Conservation (phyloP, 2,888 invertebrate genomes). For the Hemaris fuciformis region DNA sequence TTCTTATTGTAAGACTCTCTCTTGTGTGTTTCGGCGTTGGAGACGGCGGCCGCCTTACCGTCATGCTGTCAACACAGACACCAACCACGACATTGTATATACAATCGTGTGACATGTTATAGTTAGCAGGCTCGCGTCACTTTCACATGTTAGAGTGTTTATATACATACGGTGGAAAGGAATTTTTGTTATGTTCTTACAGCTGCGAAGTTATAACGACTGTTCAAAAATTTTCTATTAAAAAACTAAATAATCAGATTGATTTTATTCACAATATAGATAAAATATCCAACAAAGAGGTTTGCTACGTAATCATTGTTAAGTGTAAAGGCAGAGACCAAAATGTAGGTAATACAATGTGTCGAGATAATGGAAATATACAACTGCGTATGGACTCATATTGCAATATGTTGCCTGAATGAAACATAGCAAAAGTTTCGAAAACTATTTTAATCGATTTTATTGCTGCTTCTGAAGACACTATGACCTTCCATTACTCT, state of each 20-base stretch:
- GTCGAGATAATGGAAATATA: no score
- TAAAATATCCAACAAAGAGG: no score
- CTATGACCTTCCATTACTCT: no score
- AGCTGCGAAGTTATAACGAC: neutral
- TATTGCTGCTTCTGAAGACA: no score
- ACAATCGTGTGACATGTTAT: constrained; percentile 14
- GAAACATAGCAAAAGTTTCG: no score
- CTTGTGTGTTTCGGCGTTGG: constrained; percentile 48
- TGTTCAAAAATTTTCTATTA: neutral
- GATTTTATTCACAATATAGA: neutral
- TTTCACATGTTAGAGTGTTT: neutral
- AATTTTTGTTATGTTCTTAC: neutral
- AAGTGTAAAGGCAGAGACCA: no score
- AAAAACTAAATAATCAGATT: neutral
- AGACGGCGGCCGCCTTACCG: constrained; percentile 42
- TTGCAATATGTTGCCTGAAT: no score
- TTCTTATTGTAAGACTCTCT: constrained; percentile 51
- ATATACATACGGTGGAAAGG: neutral
- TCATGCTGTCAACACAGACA: constrained; percentile 77
- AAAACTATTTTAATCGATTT: no score
- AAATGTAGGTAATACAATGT: no score
- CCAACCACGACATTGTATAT: constrained; percentile 45
- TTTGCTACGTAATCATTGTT: no score
- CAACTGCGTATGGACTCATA: no score
- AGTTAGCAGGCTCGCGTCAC: constrained; percentile 26